phyloP scores from a whole-genome alignment of 2,797 vertebrate species.

The Catostomus latipinnis region DNA sequence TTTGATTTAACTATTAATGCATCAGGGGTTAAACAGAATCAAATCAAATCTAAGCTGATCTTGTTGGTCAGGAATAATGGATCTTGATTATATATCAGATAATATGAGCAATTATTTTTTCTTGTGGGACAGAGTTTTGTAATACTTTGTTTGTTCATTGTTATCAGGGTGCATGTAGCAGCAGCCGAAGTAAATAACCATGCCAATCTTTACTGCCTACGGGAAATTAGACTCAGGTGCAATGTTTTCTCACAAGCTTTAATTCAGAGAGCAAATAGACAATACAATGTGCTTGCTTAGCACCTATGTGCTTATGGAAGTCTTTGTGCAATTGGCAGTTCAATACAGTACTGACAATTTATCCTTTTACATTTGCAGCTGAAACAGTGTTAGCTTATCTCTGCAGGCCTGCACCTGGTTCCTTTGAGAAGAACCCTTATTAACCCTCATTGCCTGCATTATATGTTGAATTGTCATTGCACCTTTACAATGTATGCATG shows the following conservation, averaged over 20 bases:
- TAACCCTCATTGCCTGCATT: conserved; percentile 19
- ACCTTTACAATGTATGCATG: not conserved
- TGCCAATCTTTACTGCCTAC: conserved; percentile 38
- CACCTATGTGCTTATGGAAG: conserved; percentile 35
- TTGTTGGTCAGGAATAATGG: not conserved
- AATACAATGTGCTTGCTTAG: conserved; percentile 20
- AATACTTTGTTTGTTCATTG: conserved; percentile 36
- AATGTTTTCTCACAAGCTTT: conserved; percentile 31
- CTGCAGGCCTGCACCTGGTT: conserved; percentile 16
- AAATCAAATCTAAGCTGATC: not conserved
- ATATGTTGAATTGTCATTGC: conserved; percentile 14
- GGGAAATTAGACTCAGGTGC: conserved; percentile 36
- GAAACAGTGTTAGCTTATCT: conserved; percentile 1
- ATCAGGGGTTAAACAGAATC: not conserved
- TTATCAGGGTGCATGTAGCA: conserved; percentile 21
- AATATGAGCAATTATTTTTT: conserved; percentile 26
- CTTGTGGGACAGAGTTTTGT: not conserved
- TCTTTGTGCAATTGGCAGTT: conserved; percentile 1
- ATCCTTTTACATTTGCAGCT: conserved; percentile 17
- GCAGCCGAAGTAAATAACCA: conserved; percentile 55
- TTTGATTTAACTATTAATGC: no score
- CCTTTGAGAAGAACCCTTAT: conserved; percentile 17
- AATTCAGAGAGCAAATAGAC: conserved; percentile 43
- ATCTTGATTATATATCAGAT: not conserved
- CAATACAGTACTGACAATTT: conserved; percentile 18